Percentiles rank a stretch among this genome's conserved stretches.
Evolutionary conservation across 2,888 invertebrate genomes (phyloP).

Genomic region (Amphimallon solstitiale): DNA sequence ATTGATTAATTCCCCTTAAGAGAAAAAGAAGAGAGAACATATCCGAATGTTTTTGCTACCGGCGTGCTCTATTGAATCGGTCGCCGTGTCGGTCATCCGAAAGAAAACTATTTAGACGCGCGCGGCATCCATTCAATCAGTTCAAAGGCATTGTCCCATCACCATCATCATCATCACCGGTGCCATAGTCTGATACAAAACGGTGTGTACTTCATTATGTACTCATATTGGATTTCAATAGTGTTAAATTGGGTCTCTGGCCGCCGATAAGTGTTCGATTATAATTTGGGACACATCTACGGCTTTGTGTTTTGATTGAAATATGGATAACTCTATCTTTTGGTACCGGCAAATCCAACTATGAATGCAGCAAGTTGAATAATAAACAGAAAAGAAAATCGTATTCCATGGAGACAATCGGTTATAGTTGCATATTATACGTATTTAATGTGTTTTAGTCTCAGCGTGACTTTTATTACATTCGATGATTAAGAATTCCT

Average conservation of each 20-base stretch:
- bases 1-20: conserved; percentile 40
- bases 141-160: conserved; percentile 38
- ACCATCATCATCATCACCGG: conserved; percentile 14
- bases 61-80: conserved; percentile 36
- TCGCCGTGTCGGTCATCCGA: conserved; percentile 19
- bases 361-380: no score
- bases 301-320: conserved; percentile 27
- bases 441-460: no score
- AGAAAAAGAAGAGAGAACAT: conserved; percentile 30
- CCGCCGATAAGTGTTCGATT: conserved; percentile 36
- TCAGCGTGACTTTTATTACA: no score
- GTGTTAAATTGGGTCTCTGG: conserved; percentile 37
- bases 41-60: conserved; percentile 42
- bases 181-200: conserved; percentile 34
- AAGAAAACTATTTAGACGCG: conserved; percentile 39
- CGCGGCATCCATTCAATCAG: conserved; percentile 39
- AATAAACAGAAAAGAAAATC: no score
- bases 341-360: background rate
- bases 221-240: conserved; percentile 39
- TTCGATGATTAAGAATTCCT: no score
- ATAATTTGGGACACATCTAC: conserved; percentile 38
- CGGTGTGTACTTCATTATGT: conserved; percentile 38
- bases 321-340: conserved; percentile 32
- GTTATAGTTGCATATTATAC: no score
- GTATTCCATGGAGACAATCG: no score